Evolutionary conservation across 92 coral and sea anemone species (phyloP).

Genomic region (Pocillopora meandrina): DNA sequence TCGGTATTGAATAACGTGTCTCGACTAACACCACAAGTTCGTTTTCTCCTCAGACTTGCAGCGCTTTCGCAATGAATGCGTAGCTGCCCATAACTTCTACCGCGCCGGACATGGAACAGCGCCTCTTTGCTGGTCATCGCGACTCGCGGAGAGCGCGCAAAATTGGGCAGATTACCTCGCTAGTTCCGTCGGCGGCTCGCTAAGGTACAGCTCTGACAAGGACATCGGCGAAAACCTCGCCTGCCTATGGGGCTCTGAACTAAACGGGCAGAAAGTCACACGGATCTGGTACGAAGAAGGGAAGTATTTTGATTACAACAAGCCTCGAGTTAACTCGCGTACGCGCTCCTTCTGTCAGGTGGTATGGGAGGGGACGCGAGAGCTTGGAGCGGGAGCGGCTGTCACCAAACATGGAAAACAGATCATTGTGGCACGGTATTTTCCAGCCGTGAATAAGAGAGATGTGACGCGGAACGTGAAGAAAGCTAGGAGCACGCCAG

Average conservation of each 20-base stretch:
- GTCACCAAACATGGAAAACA: constrained; percentile 84
- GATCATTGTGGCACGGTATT: constrained; percentile 90
- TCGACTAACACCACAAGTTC: constrained; percentile 15
- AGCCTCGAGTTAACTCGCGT: constrained; percentile 65
- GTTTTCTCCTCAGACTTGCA: constrained; percentile 72
- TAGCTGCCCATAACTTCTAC: constrained; percentile 91
- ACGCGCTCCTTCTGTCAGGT: constrained; percentile 97
- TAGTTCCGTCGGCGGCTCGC: constrained; percentile 56
- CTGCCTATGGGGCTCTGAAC: constrained; percentile 92
- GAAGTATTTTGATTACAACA: constrained; percentile 69
- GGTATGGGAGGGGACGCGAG: constrained; percentile 91
- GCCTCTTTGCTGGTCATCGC: constrained; percentile 84
- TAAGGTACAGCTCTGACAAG: constrained; percentile 72
- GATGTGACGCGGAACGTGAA: constrained; percentile 73
- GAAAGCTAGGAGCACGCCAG: constrained; percentile 32
- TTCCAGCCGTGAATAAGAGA: constrained; percentile 77
- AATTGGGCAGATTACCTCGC: constrained; percentile 97
- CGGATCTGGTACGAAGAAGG: constrained; percentile 98
- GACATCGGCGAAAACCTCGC: constrained; percentile 90
- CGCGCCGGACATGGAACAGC: constrained; percentile 93
- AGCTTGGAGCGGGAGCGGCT: constrained; percentile 91
- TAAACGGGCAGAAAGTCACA: constrained; percentile 86
- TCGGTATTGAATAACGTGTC: not conserved
- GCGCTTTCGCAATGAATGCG: constrained; percentile 91
- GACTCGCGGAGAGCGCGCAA: constrained; percentile 95